phyloP scores from a whole-genome alignment of 2,888 invertebrate genomes.

The Onthophagus sagittarius region DNA sequence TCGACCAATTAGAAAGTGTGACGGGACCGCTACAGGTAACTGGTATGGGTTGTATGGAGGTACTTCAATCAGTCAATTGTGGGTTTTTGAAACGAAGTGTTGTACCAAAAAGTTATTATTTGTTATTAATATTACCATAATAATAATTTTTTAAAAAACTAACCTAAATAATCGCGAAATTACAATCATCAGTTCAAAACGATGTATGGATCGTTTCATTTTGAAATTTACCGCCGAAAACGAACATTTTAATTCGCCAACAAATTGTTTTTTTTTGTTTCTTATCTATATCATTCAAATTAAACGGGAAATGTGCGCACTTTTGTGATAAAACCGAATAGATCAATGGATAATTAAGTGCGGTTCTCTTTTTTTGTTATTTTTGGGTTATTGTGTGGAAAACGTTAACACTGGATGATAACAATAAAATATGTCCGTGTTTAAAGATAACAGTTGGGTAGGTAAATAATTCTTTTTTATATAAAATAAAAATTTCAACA shows the following conservation, averaged over 20 bases:
- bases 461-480: not conserved
- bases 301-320: not conserved
- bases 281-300: not conserved
- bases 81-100: not conserved
- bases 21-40: slow-evolving; percentile 17
- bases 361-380: not conserved
- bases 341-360: not conserved
- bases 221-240: not conserved
- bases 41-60: slow-evolving; percentile 7
- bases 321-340: not conserved
- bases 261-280: no score
- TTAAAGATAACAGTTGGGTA: slow-evolving; percentile 11
- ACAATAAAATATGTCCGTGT: slow-evolving; percentile 4
- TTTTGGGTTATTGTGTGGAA: not conserved
- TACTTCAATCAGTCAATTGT: slow-evolving; percentile 7
- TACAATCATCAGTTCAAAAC: no score
- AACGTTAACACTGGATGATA: not conserved
- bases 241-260: not conserved
- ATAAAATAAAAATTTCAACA: not conserved
- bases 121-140: no score
- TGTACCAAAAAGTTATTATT: not conserved
- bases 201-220: not conserved
- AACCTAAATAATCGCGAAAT: no score
- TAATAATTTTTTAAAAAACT: no score
- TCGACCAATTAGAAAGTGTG: slow-evolving; percentile 31